Base-by-base conservation (phyloP, 2,797 vertebrate genomes). In the Paramormyrops hopkinsi region DNA sequence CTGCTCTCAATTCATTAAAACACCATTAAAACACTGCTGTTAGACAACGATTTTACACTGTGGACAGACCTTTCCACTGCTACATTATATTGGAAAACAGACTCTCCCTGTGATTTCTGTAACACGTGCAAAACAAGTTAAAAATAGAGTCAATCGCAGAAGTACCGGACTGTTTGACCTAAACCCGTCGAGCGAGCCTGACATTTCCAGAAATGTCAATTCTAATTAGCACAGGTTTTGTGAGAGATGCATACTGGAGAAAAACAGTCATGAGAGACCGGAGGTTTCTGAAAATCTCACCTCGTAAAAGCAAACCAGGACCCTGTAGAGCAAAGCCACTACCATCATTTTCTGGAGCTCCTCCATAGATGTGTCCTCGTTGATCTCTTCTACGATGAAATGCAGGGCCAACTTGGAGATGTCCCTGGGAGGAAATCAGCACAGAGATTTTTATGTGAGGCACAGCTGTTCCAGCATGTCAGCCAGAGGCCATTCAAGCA, bases 261-360 rank as follows among this genome's bases (percentile, higher is more conserved):
- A 8, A 82, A 82, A 82, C 33, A 73, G 69, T 37, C 25, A 19
- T 8, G 76, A 9, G 54, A 41, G 53, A 59, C 48, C 33, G 51
- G 62, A 4, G 12, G 37, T 29, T 48, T 65, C 54, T 51, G 82
- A 9, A 73, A 86, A 14, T 90, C 92, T 94, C 95, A 99, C 98
- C 97, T 99, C 98, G 91, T 99, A 99, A 92, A 98, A 94, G 91
- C 98, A 99, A 94, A 99, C 98, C 29, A 99, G 91, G 48, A 99
- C 92, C 93, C 98, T 97, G 96, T 99, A 99, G 92, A 98, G 96
- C 92, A 99, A 95, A 84, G 98, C 98, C 14, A 99, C 97, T 8
- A 95, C 91, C 97, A 99, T 98, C 98, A 99, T 99, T 94, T 97
- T 99, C 96, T 99, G 98, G 90, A 99, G 93, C 88, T 99, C 98